Evolutionary conservation across 2,113 vertebrate species (phyloP), one percentile per base, ranked within the genome.

Genomic region (Cyprinodon tularosa): DNA sequence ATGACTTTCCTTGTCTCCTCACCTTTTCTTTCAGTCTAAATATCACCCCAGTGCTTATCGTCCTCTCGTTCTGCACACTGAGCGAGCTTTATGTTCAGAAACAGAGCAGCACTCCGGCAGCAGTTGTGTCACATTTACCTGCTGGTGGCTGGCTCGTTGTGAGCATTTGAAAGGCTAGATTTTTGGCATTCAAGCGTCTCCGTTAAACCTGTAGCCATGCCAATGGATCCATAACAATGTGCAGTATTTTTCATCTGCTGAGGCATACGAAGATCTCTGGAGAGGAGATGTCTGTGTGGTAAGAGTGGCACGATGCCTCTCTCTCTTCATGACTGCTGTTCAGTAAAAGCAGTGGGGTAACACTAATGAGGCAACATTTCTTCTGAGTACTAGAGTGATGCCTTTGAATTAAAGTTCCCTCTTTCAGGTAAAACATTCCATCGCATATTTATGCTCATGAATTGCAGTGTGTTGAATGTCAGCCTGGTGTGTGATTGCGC

Each of bases 301-400:
- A 72, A 79, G 74, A 83, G 72, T 79, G 85, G 76, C 78, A 76
- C 72, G 78, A 65, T 83, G 84, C 22, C 72, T 65, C 66, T 48
- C 76, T 68, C 60, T 59, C 76, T 72, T 68, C 71, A n/a, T 72
- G 45, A 12, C 74, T 77, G 44, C 76, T 44, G 83, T 85, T 88
- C 71, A 64, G 83, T 89, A 80, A 87, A 89, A 89, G 85, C 90
- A 89, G 87, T 89, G 83, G 88, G 88, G 78, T 86, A 87, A 90
- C 88, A 86, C 87, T 91, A 92, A 90, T 89, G 89, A 93, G 91
- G 89, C 89, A 89, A 85, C 88, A 80, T 86, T 84, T 87, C 84
- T 76, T 83, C 84, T 84, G 78, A 76, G 72, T 78, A 74, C 78
- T 76, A 70, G 84, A 76, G 74, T 67, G 83, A 86, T 87, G 85